Evolutionary conservation across 2,797 vertebrate species (phyloP).

Genomic region (Danionella dracula): DNA sequence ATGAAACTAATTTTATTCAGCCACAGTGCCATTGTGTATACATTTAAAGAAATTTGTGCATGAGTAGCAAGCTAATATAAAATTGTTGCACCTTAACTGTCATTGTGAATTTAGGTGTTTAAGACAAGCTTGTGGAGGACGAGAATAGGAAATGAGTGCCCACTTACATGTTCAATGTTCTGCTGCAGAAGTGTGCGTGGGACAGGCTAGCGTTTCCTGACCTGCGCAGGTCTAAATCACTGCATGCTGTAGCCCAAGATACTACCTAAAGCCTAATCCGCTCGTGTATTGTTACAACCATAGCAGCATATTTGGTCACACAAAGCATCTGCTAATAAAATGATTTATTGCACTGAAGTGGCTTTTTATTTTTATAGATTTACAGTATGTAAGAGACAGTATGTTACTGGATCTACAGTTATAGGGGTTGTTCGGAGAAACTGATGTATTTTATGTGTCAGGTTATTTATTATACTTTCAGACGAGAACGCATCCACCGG

Average conservation of each 20-base stretch:
- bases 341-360: background rate
- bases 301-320: background rate
- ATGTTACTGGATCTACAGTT: background rate
- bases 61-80: background rate
- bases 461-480: background rate
- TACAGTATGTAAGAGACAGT: background rate
- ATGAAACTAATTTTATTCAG: too few species aligned
- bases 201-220: background rate
- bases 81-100: background rate
- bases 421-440: background rate
- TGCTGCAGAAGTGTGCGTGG: constrained; percentile 11
- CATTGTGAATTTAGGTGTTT: too few species aligned
- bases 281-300: background rate
- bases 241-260: background rate
- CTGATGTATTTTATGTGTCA: background rate
- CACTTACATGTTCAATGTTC: background rate
- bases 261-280: background rate
- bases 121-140: background rate
- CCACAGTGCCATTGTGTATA: too few species aligned
- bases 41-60: too few species aligned
- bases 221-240: background rate
- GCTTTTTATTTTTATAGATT: background rate
- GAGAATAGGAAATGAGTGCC: background rate
- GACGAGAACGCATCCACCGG: background rate
- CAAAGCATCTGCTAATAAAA: background rate